These are phyloP conservation scores for Crossoptilon crossoptilon DNA, from an alignment of 2,797 vertebrate species.

Conservation along the genomic window DNA sequence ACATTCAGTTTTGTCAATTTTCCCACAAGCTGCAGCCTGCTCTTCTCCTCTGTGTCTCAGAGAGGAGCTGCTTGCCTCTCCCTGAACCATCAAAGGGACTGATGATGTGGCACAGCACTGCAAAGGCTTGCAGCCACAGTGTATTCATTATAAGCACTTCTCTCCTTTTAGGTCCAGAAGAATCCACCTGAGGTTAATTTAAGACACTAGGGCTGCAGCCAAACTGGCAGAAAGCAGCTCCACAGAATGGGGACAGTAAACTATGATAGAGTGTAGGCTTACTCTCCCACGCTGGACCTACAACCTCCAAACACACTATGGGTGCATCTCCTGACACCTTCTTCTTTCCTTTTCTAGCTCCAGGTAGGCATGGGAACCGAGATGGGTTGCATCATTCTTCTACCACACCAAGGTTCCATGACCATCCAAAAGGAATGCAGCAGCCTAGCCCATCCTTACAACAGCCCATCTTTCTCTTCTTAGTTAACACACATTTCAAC, in stretches of 20 bases:
- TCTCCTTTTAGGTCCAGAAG: background rate
- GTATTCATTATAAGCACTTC: background rate
- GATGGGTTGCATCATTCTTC: background rate
- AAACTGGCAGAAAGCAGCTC: background rate
- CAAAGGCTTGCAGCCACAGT: background rate
- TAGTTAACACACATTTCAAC: background rate
- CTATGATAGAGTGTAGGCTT: accelerated
- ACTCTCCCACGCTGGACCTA: accelerated
- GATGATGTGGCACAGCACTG: accelerated
- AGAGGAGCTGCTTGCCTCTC: background rate
- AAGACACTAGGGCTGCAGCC: background rate
- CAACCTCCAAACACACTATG: background rate
- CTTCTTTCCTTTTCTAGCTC: background rate
- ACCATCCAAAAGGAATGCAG: background rate
- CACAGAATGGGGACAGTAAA: background rate
- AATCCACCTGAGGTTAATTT: background rate
- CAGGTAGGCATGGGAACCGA: accelerated
- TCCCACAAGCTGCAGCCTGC: background rate
- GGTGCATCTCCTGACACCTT: background rate
- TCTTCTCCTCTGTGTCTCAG: background rate
- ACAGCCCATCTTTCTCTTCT: background rate
- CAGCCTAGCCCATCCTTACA: background rate
- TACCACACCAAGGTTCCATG: accelerated
- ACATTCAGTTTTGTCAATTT: background rate
- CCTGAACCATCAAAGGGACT: background rate